Evolutionary conservation across 1,140 invertebrate species (phyloP), one percentile per base, ranked within the genome.

Genomic region (Trachymyrmex cornetzi): DNA sequence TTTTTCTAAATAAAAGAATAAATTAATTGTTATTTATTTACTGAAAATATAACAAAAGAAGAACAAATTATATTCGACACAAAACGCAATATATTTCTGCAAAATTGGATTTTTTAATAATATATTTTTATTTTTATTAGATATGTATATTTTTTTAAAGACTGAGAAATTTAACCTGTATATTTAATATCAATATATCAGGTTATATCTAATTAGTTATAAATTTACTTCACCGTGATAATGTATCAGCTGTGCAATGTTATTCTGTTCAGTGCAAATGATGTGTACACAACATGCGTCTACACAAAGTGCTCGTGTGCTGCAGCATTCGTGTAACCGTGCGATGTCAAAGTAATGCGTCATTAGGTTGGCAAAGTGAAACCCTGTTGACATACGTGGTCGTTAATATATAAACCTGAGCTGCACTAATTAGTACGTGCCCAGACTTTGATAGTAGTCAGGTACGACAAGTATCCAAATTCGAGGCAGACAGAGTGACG

Each of bases 331-430:
- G 34, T 74, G 80, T 67, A 74, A 30, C 19, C 53, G 16, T 50
- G 19, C 53, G 24, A 75, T 84, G 80, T 50, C 69, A 84, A 74
- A 84, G 80, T 38, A 72, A 84, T 61, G 80, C 69, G 27, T 75
- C 69, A 84, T 84, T 75, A 84, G 69, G 24, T 74, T 61, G 80
- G 69, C 55, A 84, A 75, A 84, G 69, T 75, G 69, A 84, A 71
- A 75, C 55, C 38, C n/a, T 84, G 69, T 84, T 84, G 80, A 84
- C 69, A 84, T 75, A 84, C 80, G 69, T 84, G 69, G 55, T 61
- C 34, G 80, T 84, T 84, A 84, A 84, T 84, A 61, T 75, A 61
- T 61, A 84, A 74, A 84, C 69, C 80, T 61, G 80, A 75, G 80
- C 55, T 63, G 11, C 66, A 24, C 69, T 84, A 84, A 84, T 84